phyloP scores from a whole-genome alignment of 2,888 invertebrate species.

The Pollenia angustigena region DNA sequence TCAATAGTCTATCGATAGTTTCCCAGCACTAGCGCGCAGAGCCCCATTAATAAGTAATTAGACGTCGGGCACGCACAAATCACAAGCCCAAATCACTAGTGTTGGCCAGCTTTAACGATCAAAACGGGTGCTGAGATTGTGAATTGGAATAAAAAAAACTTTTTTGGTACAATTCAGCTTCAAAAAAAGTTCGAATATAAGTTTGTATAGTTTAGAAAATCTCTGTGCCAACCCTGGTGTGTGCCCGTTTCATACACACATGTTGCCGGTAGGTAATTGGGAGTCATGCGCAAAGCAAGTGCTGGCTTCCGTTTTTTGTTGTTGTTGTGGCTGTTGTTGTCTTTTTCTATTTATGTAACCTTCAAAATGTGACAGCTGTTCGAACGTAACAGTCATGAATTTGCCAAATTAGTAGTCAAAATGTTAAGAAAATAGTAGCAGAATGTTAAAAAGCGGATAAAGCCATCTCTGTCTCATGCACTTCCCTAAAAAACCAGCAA shows the following conservation, averaged over 20 bases:
- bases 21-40: no score
- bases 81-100: no score
- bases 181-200: no score
- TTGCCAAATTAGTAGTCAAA: constrained; percentile 36
- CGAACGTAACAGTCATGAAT: constrained; percentile 56
- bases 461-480: constrained; percentile 45
- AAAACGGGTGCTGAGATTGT: no score
- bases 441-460: constrained; percentile 29
- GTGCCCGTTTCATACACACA: constrained; percentile 56
- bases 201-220: no score
- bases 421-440: constrained; percentile 50
- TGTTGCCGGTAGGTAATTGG: constrained; percentile 58
- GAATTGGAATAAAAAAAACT: no score
- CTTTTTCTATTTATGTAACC: constrained; percentile 68
- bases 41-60: no score
- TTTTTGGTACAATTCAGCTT: no score
- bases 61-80: no score
- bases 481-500: constrained; percentile 8
- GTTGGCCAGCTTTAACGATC: no score
- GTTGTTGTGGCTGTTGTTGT: constrained; percentile 20
- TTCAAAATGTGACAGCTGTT: constrained; percentile 71
- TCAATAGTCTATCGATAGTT: no score
- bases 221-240: background rate
- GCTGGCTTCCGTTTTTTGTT: background rate
- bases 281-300: constrained; percentile 49